A percentile compares a stretch with the other conserved stretches of the same genome.
phyloP scores from a whole-genome alignment of 1,140 invertebrate genomes.

The Capitella teleta region DNA sequence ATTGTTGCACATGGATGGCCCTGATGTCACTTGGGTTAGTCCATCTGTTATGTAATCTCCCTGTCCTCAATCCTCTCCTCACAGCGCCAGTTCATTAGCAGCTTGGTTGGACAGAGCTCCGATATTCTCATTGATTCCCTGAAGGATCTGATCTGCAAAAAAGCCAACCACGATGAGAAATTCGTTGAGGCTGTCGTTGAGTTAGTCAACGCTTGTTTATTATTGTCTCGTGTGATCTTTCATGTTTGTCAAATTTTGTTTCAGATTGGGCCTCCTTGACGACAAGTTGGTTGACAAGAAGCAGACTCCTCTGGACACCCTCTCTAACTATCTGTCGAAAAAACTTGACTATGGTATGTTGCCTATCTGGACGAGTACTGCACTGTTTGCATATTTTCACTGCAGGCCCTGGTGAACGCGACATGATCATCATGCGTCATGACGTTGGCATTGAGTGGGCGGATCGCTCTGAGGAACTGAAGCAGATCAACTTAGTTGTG shows the following conservation, averaged over 20 bases:
- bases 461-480: slow-evolving; percentile 65
- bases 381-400: slow-evolving; percentile 11
- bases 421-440: slow-evolving; percentile 87
- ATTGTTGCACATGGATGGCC: slow-evolving; percentile 80
- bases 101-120: slow-evolving; percentile 66
- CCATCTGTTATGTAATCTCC: no score
- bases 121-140: slow-evolving; percentile 91
- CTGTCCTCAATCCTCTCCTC: not conserved
- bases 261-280: slow-evolving; percentile 69
- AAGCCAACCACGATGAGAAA: slow-evolving; percentile 49
- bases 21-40: slow-evolving; percentile 88
- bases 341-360: slow-evolving; percentile 64
- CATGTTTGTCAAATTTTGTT: slow-evolving; percentile 4
- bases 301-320: slow-evolving; percentile 79
- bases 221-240: no score
- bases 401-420: slow-evolving; percentile 68
- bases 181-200: not conserved
- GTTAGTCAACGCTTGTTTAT: not conserved
- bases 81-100: slow-evolving; percentile 55
- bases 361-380: not conserved
- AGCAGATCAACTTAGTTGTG: slow-evolving; percentile 78
- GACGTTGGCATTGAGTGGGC: slow-evolving; percentile 86
- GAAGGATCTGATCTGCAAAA: slow-evolving; percentile 62
- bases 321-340: slow-evolving; percentile 76
- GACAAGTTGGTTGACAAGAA: slow-evolving; percentile 65